Base-by-base conservation (phyloP, 2,888 invertebrate genomes). In the Brenthis hecate region DNA sequence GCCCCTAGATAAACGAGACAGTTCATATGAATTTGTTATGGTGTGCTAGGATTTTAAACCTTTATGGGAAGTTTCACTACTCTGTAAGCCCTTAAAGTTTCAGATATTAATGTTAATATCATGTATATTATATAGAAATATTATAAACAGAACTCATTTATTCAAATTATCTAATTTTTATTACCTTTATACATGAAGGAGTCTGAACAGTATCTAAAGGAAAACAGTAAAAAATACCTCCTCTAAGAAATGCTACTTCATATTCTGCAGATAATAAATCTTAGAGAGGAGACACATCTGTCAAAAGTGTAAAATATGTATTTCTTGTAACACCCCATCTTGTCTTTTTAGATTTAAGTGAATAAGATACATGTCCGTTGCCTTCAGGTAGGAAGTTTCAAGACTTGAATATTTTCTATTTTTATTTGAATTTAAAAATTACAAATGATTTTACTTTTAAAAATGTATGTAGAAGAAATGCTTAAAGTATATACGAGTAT, bases 291-390 rank as follows among this genome's bases (percentile, higher is more conserved):
- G 89, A 89, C 90, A 84, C 87, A 89, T 89, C 86, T 91, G 91
- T 91, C 92, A 91, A 88, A 92, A 91, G 83, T 88, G 83, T 91
- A 89, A 92, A 91, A 90, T 90, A 91, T 89, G 87, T 89, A 88
- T 91, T 87, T 85, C 87, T 88, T 85, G 88, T 87, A 85, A 83
- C 80, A 78, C 77, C 75, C 76, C 78, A 75, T 76, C 76, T 70
- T 78, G 81, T 79, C 75, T 78, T 78, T 75, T 79, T 77, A 76
- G 75, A 74, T 79, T 79, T 80, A 82, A 78, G 80, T 81, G 80
- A 81, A 80, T 77, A 81, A 78, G 80, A 84, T 85, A 82, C 81
- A 84, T 86, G 80, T 71, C 56, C 58, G 61, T 63, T 67, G 72
- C 61, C 65, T 57, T 71, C 68, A 66, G 57, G 68, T 71, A 66